Conservation (phyloP, 2,113 vertebrate genomes). For the Hyperopisus bebe region DNA sequence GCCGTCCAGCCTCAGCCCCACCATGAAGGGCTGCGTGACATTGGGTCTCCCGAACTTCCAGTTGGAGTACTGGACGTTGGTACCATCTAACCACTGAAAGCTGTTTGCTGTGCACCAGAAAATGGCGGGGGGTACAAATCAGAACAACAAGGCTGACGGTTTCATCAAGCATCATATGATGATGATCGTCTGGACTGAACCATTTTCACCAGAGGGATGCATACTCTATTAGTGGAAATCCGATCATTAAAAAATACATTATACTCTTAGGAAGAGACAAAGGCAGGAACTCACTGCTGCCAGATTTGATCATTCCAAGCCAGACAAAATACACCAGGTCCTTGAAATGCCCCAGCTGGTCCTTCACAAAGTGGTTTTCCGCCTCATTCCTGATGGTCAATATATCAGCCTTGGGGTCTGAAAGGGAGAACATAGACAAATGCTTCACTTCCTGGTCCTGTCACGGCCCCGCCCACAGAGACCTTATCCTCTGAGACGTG, state of each 20-base stretch:
- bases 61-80: conserved; percentile 75
- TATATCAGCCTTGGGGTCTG: conserved; percentile 65
- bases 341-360: conserved; percentile 68
- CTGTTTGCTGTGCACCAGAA: conserved; percentile 16
- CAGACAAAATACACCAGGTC: conserved; percentile 75
- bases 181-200: not conserved
- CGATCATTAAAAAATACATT: not conserved
- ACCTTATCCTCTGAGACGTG: not conserved
- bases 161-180: not conserved
- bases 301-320: conserved; percentile 71
- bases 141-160: not conserved
- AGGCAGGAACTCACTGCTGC: conserved; percentile 35
- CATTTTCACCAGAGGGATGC: not conserved
- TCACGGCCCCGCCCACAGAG: not conserved
- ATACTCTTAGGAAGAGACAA: not conserved
- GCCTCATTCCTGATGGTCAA: conserved; percentile 75
- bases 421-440: conserved; percentile 13
- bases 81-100: conserved; percentile 82
- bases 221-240: not conserved
- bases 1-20: conserved; percentile 67
- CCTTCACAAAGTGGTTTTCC: conserved; percentile 77
- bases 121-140: not conserved
- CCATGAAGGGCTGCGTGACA: conserved; percentile 63
- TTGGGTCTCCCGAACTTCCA: conserved; percentile 77
- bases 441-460: not conserved